Conservation (phyloP, 2,797 vertebrate species). For the Chaunax sp. region DNA sequence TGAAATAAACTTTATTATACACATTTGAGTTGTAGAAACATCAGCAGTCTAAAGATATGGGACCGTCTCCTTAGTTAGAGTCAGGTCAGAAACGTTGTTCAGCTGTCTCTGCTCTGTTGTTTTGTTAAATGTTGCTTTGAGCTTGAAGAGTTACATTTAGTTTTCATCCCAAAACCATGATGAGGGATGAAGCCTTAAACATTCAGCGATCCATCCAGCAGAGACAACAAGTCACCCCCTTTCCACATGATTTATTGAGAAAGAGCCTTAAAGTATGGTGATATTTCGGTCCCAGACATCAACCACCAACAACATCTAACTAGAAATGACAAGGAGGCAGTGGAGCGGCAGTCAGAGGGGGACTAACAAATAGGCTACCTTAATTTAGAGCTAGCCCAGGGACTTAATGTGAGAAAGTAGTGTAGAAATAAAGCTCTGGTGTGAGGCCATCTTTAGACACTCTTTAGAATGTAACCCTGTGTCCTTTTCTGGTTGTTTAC, state of each 20-base stretch:
- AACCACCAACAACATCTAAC: slow-evolving; percentile 31
- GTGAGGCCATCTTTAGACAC: neutral
- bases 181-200: slow-evolving; percentile 27
- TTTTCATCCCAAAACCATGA: slow-evolving; percentile 25
- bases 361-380: slow-evolving; percentile 14
- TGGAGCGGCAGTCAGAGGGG: slow-evolving; percentile 16
- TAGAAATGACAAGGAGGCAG: slow-evolving; percentile 37
- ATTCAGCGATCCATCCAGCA: slow-evolving; percentile 23
- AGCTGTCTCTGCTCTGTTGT: neutral
- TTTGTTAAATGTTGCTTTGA: slow-evolving; percentile 28
- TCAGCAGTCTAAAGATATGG: neutral
- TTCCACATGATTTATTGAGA: slow-evolving; percentile 50
- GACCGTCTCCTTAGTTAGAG: slow-evolving; percentile 7
- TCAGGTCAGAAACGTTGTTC: slow-evolving; percentile 3
- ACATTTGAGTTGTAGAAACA: neutral
- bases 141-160: slow-evolving; percentile 33
- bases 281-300: slow-evolving; percentile 48
- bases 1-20: neutral
- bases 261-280: slow-evolving; percentile 32
- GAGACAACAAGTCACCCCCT: slow-evolving; percentile 6
- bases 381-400: neutral
- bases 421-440: neutral
- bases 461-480: slow-evolving; percentile 1
- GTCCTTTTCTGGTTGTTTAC: neutral
- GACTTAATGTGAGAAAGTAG: neutral